These are phyloP conservation scores for Ormyrus pomaceus DNA, from an alignment of 2,888 invertebrate species.

Conservation along the genomic window DNA sequence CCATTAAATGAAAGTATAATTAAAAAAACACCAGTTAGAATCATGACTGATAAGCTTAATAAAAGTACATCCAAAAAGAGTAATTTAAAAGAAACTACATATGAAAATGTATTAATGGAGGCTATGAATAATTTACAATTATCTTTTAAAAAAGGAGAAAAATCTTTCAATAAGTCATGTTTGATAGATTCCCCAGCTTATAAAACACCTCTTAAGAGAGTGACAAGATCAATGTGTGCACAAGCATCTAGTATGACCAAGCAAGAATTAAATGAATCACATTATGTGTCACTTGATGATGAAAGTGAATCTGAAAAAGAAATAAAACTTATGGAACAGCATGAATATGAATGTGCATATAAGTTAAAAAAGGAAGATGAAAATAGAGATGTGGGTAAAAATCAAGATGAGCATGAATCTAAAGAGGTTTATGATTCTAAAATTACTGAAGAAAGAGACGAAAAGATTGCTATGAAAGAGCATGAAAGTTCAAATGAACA, in stretches of 20 bases:
- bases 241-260: slow-evolving; percentile 30
- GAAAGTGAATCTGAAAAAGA: slow-evolving; percentile 1
- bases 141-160: slow-evolving; percentile 53
- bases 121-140: slow-evolving; percentile 62
- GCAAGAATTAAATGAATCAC: slow-evolving; percentile 40
- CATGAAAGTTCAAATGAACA: slow-evolving; percentile 22
- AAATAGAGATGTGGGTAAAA: neutral
- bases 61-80: slow-evolving; percentile 36
- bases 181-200: slow-evolving; percentile 51
- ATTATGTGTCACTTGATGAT: slow-evolving; percentile 1
- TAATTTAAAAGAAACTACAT: slow-evolving; percentile 55
- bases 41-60: neutral
- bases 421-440: neutral
- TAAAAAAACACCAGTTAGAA: slow-evolving; percentile 39
- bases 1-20: slow-evolving; percentile 27
- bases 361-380: slow-evolving; percentile 29
- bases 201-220: slow-evolving; percentile 57
- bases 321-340: neutral
- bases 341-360: slow-evolving; percentile 19
- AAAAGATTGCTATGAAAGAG: no score
- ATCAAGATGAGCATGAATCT: neutral
- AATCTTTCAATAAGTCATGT: slow-evolving; percentile 54
- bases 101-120: slow-evolving; percentile 61
- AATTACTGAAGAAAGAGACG: neutral
- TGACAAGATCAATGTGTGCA: slow-evolving; percentile 58